Base-by-base conservation (phyloP, 2,888 invertebrate genomes). In the Seira sanloemensis region DNA sequence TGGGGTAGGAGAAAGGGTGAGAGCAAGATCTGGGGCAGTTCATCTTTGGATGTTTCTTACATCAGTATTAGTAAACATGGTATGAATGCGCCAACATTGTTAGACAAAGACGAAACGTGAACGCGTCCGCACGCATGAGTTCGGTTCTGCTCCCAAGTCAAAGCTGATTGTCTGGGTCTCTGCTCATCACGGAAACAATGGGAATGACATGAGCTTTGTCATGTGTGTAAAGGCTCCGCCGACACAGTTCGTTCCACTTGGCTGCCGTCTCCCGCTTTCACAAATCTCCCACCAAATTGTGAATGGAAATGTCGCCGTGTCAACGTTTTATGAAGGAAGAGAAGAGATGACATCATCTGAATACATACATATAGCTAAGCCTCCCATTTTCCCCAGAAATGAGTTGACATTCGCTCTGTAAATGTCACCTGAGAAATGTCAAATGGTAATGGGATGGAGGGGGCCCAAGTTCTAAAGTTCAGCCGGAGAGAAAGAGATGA, bases 211-310 rank as follows among this genome's bases (percentile, higher is more conserved):
- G 50, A 50, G 50, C 50, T 50, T 50, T 50, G 16, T 18, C 16
- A 50, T 2, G 12, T n/a, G n/a, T 62, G 2, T 16, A 62, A 62
- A 62, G 62, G 62, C 62, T 62, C 62, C 54, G 73, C 58, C 67
- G 83, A 83, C 46, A 65, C 83, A 78, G 26, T 78, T 78, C 66
- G 83, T 71, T 83, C 66, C 83, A 83, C 83, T 77, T 83, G 72
- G 71, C 16, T 83, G 75, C 16, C 58, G 12, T 23, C 66, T 21
- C 68, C 21, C 2, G 27, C 71, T 62, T 62, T 62, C 62, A 62
- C 62, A 23, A 50, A 21, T 21, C 62, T 23, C 62, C 19, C 19
- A 62, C 2, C 2, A 18, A 50, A n/a, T n/a, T 7, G n/a, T 50
- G 62, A 62, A 62, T 62, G 62, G 23, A 62, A 62, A 62, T 62